These are phyloP conservation scores for Microdon myrmicae DNA, from an alignment of 2,888 invertebrate species.

Conservation along the genomic window DNA sequence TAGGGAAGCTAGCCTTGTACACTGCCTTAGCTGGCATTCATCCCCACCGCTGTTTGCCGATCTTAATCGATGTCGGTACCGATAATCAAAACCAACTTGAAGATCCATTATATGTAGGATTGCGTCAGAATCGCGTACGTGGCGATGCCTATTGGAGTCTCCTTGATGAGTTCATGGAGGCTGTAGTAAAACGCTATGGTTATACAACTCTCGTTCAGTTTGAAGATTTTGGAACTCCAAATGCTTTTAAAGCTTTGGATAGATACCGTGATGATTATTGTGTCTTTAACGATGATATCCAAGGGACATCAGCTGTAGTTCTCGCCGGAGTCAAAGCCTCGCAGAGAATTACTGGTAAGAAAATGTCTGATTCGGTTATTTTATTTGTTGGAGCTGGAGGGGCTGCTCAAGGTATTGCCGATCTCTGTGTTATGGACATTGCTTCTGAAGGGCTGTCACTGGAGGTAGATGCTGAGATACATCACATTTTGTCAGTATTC, in stretches of 20 bases:
- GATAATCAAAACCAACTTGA: conserved; percentile 88
- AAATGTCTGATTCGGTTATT: conserved; percentile 86
- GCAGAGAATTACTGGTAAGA: conserved; percentile 70
- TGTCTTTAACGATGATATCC: conserved; percentile 99
- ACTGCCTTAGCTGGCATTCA: conserved; percentile 97
- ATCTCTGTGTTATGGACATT: conserved; percentile 90
- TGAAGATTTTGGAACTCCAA: conserved; percentile 97
- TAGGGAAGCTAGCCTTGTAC: conserved; percentile 95
- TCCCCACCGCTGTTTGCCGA: conserved; percentile 93
- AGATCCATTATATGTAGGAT: conserved; percentile 94
- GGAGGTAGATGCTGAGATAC: conserved; percentile 55
- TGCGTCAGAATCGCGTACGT: conserved; percentile 84
- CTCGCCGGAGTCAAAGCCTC: conserved; percentile 83
- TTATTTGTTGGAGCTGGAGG: conserved; percentile 92
- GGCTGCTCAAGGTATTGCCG: conserved; percentile 94
- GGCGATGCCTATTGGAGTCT: conserved; percentile 92
- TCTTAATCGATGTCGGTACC: conserved; percentile 94
- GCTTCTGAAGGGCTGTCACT: conserved; percentile 72
- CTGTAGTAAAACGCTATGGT: conserved; percentile 86
- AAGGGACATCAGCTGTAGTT: conserved; percentile 96
- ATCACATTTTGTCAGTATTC: neutral
- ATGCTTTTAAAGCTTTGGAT: conserved; percentile 94
- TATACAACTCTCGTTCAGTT: conserved; percentile 89
- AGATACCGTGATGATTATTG: conserved; percentile 92
- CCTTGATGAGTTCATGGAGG: conserved; percentile 97